Evolutionary conservation across 2,797 vertebrate species (phyloP).

Genomic region (Eremophila alpestris): DNA sequence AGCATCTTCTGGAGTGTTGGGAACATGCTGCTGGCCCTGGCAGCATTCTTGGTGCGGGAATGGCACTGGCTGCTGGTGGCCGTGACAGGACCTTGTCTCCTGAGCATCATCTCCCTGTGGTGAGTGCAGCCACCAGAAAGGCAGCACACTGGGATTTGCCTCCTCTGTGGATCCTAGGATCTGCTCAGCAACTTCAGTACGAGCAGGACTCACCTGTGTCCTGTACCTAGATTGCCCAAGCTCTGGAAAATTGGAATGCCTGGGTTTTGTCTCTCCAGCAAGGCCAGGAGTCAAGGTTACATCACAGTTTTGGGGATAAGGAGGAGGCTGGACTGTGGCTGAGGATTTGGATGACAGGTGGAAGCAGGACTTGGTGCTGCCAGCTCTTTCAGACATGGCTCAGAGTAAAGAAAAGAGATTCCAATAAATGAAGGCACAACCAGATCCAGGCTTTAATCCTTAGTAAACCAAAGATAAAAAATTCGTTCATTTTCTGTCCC

Average conservation of each 20-base stretch:
- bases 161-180: background rate
- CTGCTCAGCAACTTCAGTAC: background rate
- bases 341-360: background rate
- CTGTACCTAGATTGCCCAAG: accelerated
- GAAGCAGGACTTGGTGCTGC: background rate
- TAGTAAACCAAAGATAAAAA: background rate
- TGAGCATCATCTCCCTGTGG: conserved; percentile 81
- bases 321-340: background rate
- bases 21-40: conserved; percentile 82
- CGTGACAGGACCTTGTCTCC: conserved; percentile 79
- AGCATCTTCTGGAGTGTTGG: conserved; percentile 84
- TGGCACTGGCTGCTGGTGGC: conserved; percentile 84
- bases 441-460: background rate
- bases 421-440: background rate
- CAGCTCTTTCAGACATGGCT: background rate
- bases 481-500: background rate
- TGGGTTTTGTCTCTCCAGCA: background rate
- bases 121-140: conserved; percentile 49
- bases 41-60: conserved; percentile 82
- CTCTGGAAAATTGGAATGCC: background rate
- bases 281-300: background rate
- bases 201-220: background rate
- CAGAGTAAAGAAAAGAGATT: background rate
- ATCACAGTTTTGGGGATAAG: background rate
- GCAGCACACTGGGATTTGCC: background rate